Percentiles rank a stretch among this genome's conserved stretches.
Evolutionary conservation across 2,113 vertebrate genomes (phyloP).

Genomic region (Istiophorus platypterus): DNA sequence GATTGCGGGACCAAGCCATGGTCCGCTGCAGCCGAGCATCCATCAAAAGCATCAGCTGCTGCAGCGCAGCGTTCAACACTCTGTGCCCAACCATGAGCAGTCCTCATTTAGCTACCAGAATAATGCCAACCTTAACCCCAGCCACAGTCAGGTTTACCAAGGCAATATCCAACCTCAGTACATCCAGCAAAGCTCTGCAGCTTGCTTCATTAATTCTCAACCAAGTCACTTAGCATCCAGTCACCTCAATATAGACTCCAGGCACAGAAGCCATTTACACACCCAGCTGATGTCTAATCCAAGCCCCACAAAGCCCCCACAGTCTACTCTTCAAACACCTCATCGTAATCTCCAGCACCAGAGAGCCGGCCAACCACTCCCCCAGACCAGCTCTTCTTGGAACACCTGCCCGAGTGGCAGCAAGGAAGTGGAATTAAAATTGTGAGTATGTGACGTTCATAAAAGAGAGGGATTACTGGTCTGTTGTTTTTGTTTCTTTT

Average conservation of each 20-base stretch:
- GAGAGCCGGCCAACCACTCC: constrained; percentile 49
- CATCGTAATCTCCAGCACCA: constrained; percentile 42
- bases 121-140: constrained; percentile 23
- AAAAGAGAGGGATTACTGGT: not conserved
- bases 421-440: constrained; percentile 63
- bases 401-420: constrained; percentile 29
- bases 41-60: constrained; percentile 55
- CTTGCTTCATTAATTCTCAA: constrained; percentile 28
- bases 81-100: constrained; percentile 36
- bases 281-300: constrained; percentile 32
- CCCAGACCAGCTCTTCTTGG: constrained; percentile 42
- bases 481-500: not conserved
- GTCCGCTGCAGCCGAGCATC: constrained; percentile 37
- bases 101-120: constrained; percentile 36
- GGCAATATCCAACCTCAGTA: constrained; percentile 56
- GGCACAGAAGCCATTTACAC: constrained; percentile 32
- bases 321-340: constrained; percentile 38
- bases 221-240: constrained; percentile 13
- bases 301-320: constrained; percentile 36
- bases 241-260: constrained; percentile 48
- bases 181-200: constrained; percentile 43
- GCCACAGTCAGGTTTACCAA: constrained; percentile 37
- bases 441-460: constrained; percentile 71
- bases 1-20: constrained; percentile 85
- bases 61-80: constrained; percentile 34